Evolutionary conservation across 2,888 invertebrate genomes (phyloP), one percentile per base, ranked within the genome.

Genomic region (Augiades crinisus): DNA sequence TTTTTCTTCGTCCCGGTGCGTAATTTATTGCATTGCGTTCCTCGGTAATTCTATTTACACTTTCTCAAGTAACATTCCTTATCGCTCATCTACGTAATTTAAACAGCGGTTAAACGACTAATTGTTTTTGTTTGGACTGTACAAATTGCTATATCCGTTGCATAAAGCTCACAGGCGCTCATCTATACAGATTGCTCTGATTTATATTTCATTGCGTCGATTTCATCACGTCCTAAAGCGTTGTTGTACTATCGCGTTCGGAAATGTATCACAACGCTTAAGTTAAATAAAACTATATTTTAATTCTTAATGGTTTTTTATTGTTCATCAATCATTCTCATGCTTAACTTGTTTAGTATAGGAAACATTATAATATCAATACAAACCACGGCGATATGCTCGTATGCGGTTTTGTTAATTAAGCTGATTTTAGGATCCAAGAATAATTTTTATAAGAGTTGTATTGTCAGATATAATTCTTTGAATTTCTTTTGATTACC

Each of bases 71-170:
- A 59, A 60, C 61, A 63, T 59, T 59, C 30, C 65, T 71, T 85
- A 87, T 87, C 87, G 74, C n/a, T 51, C 57, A 87, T 87, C 87
- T 80, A 78, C 75, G 81, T 81, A 81, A 82, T 82, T 78, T 75
- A 78, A 71, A 81, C 72, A 73, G 76, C 76, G 68, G 70, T 68
- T 72, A 74, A 70, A 68, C 64, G 56, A 69, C 72, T 81, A 81
- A 83, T 81, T 84, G 80, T 84, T 84, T 82, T 83, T 64, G 62
- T 67, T 65, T 58, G 60, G 56, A 56, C 57, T 43, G 57, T 56
- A 66, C 68, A 68, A 78, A 81, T 81, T 78, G 72, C 76, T 69
- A 70, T 80, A 82, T 82, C 79, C 77, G 71, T 62, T 69, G 73
- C 63, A 67, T 69, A 68, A 85, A 77, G 84, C 85, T 74, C 77